phyloP scores from a whole-genome alignment of 2,113 vertebrate genomes.

The Chionodraco myersi region DNA sequence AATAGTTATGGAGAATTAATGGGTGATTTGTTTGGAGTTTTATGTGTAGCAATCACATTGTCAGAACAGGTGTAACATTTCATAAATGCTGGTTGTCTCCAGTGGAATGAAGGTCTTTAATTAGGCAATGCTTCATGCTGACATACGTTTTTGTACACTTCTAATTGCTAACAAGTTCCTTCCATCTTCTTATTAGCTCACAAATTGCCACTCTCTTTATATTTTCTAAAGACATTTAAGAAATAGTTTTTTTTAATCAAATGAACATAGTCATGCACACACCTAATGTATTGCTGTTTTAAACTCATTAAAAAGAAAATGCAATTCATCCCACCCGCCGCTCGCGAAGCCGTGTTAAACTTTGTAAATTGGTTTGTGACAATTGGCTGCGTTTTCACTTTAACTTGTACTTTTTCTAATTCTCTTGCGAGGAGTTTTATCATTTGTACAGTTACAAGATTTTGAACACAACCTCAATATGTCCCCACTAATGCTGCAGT shows the following conservation, averaged over 20 bases:
- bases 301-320: conserved; percentile 23
- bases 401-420: background rate
- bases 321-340: conserved; percentile 14
- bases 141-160: conserved; percentile 40
- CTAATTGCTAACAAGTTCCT: conserved; percentile 29
- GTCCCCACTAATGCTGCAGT: background rate
- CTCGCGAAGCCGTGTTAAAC: background rate
- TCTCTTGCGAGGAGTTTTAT: background rate
- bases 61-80: conserved; percentile 42
- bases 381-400: background rate
- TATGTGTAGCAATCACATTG: conserved; percentile 39
- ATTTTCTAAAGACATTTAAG: conserved; percentile 28
- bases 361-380: background rate
- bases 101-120: conserved; percentile 42
- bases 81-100: conserved; percentile 25
- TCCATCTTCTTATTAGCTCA: conserved; percentile 31
- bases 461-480: background rate
- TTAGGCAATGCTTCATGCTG: conserved; percentile 27
- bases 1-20: conserved; percentile 24
- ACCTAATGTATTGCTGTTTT: conserved; percentile 15
- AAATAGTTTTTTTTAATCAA: conserved; percentile 7
- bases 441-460: background rate
- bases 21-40: conserved; percentile 39
- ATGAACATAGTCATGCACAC: conserved; percentile 3
- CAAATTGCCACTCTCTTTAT: conserved; percentile 11